Evolutionary conservation across 1,140 invertebrate genomes (phyloP).

Genomic region (Trichomalopsis sarcophagae): DNA sequence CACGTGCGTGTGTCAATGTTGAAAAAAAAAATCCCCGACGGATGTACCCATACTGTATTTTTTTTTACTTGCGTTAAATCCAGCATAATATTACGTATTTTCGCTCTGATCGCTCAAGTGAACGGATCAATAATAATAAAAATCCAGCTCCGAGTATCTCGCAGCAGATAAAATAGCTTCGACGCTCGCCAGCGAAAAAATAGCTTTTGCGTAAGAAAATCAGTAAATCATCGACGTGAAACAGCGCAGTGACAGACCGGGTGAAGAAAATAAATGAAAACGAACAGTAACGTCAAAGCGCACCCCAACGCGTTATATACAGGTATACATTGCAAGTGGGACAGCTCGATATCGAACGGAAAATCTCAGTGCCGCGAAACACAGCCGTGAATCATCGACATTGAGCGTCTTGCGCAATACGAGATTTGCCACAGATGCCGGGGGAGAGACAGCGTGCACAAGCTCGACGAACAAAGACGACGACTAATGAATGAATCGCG

Average conservation of each 20-base stretch:
- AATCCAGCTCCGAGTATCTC: not conserved
- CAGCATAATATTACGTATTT: not conserved
- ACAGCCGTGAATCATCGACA: not conserved
- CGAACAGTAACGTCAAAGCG: not conserved
- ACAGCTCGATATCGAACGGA: not conserved
- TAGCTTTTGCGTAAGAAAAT: not conserved
- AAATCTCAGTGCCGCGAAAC: not conserved
- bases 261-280: slow-evolving; percentile 5
- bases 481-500: not conserved
- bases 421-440: not conserved
- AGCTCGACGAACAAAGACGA: not conserved
- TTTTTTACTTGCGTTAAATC: not conserved
- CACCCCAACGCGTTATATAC: not conserved
- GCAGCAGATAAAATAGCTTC: not conserved
- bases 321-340: not conserved
- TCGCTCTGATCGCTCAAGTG: not conserved
- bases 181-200: not conserved
- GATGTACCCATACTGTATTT: too few relatives aligned
- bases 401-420: not conserved
- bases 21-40: too few relatives aligned
- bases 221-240: not conserved
- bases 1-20: too few relatives aligned
- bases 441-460: not conserved
- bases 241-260: not conserved
- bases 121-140: too few relatives aligned